Percentiles rank a stretch among this genome's conserved stretches.
phyloP scores from a whole-genome alignment of 2,888 invertebrate genomes.

The Gibbula magus region DNA sequence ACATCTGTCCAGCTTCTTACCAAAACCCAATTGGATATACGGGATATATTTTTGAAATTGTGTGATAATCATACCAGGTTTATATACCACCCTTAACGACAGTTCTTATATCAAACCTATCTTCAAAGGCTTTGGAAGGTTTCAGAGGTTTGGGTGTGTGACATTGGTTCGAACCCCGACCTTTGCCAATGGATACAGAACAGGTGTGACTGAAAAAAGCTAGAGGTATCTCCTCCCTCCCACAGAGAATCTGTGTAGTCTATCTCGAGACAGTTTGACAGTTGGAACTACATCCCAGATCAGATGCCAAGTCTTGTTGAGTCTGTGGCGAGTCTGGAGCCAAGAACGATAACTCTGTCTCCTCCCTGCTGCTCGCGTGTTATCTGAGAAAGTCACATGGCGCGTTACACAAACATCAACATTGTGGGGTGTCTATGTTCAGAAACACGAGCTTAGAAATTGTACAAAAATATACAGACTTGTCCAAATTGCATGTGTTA shows the following conservation, averaged over 20 bases:
- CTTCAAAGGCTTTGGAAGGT: too few species aligned
- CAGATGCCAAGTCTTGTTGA: neutral
- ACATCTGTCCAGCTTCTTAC: too few species aligned
- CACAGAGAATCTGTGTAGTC: neutral
- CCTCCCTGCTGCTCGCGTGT: neutral
- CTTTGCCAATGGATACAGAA: too few species aligned
- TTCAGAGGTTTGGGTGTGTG: too few species aligned
- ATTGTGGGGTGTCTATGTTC: too few species aligned
- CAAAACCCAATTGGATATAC: too few species aligned
- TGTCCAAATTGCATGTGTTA: neutral
- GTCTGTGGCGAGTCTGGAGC: slow-evolving; percentile 17
- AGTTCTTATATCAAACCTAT: too few species aligned
- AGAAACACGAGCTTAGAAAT: neutral
- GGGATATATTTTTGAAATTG: too few species aligned
- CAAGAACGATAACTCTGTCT: slow-evolving; percentile 19
- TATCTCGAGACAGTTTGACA: neutral
- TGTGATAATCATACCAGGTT: too few species aligned
- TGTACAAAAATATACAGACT: neutral
- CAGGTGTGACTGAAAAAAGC: neutral
- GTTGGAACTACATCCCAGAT: neutral
- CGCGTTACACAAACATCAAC: neutral
- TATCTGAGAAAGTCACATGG: neutral
- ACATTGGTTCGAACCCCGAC: too few species aligned
- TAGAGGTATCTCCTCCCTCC: neutral
- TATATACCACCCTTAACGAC: too few species aligned